phyloP scores from a whole-genome alignment of 2,113 vertebrate genomes.

The Ivindomyrus marchei region DNA sequence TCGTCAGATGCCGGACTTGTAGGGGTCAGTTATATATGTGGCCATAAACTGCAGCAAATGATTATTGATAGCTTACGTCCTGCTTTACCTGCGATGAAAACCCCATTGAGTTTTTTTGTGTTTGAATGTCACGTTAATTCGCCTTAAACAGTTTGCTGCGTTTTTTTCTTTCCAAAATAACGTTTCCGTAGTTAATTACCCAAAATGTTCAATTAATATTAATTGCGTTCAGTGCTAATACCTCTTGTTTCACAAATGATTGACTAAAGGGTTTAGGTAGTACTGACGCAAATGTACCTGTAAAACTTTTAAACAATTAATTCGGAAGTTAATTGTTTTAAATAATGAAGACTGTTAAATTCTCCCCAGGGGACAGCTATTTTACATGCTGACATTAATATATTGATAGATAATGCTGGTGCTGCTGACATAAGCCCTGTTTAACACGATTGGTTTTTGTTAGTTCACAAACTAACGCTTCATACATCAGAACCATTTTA shows the following conservation, averaged over 20 bases:
- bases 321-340: slow-evolving; percentile 4
- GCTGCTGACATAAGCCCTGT: neutral
- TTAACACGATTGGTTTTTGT: neutral
- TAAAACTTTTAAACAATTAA: neutral
- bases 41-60: neutral
- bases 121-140: neutral
- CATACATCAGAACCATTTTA: neutral
- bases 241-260: slow-evolving; percentile 8
- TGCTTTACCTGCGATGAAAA: neutral
- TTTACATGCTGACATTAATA: neutral
- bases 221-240: neutral
- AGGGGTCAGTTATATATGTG: neutral
- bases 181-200: neutral
- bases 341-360: neutral
- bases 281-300: neutral
- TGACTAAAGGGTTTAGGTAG: neutral
- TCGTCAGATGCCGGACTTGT: neutral
- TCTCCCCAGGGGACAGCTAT: neutral
- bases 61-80: neutral
- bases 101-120: neutral
- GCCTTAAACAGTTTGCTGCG: neutral
- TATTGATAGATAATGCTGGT: neutral
- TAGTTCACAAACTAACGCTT: neutral
- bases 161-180: neutral
- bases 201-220: slow-evolving; percentile 1